Base-by-base conservation (phyloP, 2,797 vertebrate species). In the Strix occidentalis region DNA sequence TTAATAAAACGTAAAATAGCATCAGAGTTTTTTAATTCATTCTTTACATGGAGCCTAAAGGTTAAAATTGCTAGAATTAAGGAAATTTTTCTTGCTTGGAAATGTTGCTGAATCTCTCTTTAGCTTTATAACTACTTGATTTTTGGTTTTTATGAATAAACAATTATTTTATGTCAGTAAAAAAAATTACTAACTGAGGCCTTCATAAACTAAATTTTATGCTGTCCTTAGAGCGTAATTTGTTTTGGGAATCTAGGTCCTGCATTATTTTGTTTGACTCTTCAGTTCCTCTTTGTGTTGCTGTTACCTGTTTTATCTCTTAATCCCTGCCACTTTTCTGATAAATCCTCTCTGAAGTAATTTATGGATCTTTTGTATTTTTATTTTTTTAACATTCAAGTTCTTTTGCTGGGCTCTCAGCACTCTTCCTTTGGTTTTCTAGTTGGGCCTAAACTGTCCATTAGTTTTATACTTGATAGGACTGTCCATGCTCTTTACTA, bases 11-110 rank as follows among this genome's bases (percentile, higher is more conserved):
- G 8, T 74, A 46, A 81, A 74, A 33, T 79, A 35, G 9, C 37
- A 11, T 56, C 3, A 1, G 11, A n/a, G 4, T 19, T 65, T 63
- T 33, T 2, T 20, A 41, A 70, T 86, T 56, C 0, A 1, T 90
- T 82, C 29, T 17, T 54, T 68, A 70, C 26, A 43, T 21, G 77
- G 26, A 90, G 4, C 31, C 35, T 72, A 60, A 93, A 83, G 21
- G 63, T 56, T 50, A 53, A 82, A 41, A 41, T 89, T 50, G 24
- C 23, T 80, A 37, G 45, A 65, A 41, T 50, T 72, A 80, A 63
- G 25, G 28, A 16, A 3, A 4, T 81, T 41, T 91, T 71, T 58
- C 35, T 64, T 85, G 11, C 56, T 87, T 92, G 61, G 39, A 64
- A 82, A 85, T 88, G 26, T 64, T 76, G 58, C 29, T 76, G 43